Evolutionary conservation across 2,113 vertebrate genomes (phyloP).

Genomic region (Psittacara wagleri): DNA sequence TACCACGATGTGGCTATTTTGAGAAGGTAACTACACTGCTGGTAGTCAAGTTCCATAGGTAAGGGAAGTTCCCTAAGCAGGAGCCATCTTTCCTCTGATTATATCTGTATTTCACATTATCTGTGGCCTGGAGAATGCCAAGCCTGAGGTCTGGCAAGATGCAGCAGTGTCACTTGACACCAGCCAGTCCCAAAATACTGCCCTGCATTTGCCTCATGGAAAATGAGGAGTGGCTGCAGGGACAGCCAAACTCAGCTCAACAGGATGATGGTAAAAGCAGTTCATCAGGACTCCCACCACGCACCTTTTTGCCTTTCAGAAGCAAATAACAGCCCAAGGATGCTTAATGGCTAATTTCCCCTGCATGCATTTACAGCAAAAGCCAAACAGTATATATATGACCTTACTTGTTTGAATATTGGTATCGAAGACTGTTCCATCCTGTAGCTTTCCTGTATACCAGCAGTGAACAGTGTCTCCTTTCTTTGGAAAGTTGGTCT

Average conservation of each 20-base stretch:
- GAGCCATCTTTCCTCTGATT: background rate
- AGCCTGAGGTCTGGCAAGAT: background rate
- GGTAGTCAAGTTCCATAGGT: rapidly evolving
- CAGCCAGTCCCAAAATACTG: background rate
- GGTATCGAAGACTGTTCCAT: constrained; percentile 95
- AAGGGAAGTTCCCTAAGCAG: background rate
- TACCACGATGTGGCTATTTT: rapidly evolving
- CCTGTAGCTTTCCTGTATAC: constrained; percentile 92
- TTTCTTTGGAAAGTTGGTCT: constrained; percentile 93
- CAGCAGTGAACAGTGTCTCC: constrained; percentile 94
- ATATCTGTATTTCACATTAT: background rate
- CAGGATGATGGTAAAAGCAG: background rate
- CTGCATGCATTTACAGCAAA: rapidly evolving
- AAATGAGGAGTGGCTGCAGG: background rate
- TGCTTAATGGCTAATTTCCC: background rate
- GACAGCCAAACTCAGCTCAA: background rate
- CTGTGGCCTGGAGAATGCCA: background rate
- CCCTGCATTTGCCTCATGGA: background rate
- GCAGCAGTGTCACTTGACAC: background rate
- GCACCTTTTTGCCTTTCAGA: background rate
- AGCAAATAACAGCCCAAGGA: rapidly evolving
- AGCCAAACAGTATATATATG: rapidly evolving
- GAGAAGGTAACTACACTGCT: rapidly evolving
- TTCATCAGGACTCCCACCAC: background rate
- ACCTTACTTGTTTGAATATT: constrained; percentile 87